phyloP scores from a whole-genome alignment of 64 coral and sea anemone genomes.

The Hydrozoanthus tunicans region DNA sequence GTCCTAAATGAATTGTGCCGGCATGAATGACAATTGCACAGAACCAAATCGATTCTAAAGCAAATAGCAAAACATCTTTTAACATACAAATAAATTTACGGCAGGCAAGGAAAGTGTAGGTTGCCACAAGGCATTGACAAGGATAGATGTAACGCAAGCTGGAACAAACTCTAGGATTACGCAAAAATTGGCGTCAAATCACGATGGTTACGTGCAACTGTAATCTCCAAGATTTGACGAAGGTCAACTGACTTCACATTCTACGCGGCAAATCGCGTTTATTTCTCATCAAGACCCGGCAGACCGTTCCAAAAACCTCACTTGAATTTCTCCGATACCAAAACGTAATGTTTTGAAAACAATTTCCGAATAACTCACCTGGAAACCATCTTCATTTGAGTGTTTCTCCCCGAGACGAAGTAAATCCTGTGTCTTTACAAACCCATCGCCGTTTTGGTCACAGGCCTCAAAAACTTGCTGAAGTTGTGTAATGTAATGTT shows the following conservation, averaged over 20 bases:
- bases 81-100: neutral
- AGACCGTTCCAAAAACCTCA: neutral
- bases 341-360: neutral
- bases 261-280: neutral
- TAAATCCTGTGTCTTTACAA: conserved; percentile 94
- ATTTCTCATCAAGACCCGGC: neutral
- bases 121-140: neutral
- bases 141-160: conserved; percentile 21
- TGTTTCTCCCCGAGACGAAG: conserved; percentile 80
- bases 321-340: neutral
- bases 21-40: neutral
- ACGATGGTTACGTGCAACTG: conserved; percentile 29
- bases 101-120: neutral
- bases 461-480: conserved; percentile 94
- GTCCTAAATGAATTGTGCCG: no score
- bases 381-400: conserved; percentile 62
- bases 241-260: neutral
- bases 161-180: neutral
- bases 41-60: neutral
- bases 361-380: conserved; percentile 26
- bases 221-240: neutral
- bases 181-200: conserved; percentile 32
- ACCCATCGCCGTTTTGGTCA: conserved; percentile 99
- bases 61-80: neutral
- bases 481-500: conserved; percentile 59